These are phyloP conservation scores for Drosophila fulvimacula DNA, from an alignment of 2,888 invertebrate genomes.

Conservation along the genomic window DNA sequence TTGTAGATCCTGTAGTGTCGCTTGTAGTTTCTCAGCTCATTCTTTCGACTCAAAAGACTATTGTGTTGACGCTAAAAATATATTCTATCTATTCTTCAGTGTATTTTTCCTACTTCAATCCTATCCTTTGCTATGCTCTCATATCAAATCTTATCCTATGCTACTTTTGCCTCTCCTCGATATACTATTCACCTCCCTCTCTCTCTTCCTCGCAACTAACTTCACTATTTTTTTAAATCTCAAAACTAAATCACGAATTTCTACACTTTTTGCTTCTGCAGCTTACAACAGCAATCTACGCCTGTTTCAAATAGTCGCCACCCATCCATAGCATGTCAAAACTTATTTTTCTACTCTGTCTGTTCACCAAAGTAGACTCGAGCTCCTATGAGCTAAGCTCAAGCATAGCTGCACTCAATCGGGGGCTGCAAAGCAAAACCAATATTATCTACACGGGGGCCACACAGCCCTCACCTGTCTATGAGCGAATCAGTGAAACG, in stretches of 20 bases:
- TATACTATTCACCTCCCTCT: background rate
- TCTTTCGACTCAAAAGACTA: background rate
- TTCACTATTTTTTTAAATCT: background rate
- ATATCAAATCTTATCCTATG: background rate
- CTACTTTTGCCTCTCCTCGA: background rate
- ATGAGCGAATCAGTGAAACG: conserved; percentile 8
- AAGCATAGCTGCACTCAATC: conserved; percentile 31
- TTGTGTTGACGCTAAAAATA: background rate
- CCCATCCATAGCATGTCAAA: conserved; percentile 30
- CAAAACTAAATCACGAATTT: conserved; percentile 4
- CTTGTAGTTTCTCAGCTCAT: too few species aligned
- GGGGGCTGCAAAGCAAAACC: conserved; percentile 31
- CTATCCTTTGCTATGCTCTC: background rate
- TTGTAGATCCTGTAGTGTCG: background rate
- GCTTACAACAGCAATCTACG: conserved; percentile 1
- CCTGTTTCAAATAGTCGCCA: background rate
- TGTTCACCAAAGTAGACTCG: conserved; percentile 1
- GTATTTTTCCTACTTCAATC: background rate
- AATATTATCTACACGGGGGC: conserved; percentile 40
- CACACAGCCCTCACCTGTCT: conserved; percentile 2
- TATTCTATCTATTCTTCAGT: background rate
- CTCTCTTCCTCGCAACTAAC: background rate
- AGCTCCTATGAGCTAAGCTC: conserved; percentile 18
- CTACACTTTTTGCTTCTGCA: conserved; percentile 24
- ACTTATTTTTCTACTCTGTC: conserved; percentile 9